These are phyloP conservation scores for Slavum lentiscoides DNA, from an alignment of 2,888 invertebrate species.

Conservation along the genomic window DNA sequence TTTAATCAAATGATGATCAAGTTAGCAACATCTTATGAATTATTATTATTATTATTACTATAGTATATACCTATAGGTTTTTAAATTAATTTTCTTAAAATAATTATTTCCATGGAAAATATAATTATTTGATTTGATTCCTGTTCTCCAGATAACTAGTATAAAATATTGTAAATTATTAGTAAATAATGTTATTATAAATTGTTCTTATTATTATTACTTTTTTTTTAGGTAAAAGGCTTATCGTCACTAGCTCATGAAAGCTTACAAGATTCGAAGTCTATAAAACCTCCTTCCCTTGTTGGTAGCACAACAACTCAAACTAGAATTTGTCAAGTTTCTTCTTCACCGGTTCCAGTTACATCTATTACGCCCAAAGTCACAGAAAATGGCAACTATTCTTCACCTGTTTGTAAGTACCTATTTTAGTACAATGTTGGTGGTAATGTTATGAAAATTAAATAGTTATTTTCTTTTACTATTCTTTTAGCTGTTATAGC, in stretches of 20 bases:
- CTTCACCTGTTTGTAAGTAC: constrained; percentile 44
- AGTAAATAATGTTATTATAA: background rate
- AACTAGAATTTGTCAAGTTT: constrained; percentile 51
- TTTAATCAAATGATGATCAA: no score
- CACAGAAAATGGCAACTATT: constrained; percentile 41
- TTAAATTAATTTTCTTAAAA: no score
- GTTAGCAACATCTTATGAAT: no score
- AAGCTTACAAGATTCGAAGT: constrained; percentile 47
- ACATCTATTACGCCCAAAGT: constrained; percentile 20
- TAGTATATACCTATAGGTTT: no score
- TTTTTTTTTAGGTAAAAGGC: constrained; percentile 41
- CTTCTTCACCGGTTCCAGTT: constrained; percentile 26
- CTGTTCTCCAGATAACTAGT: no score
- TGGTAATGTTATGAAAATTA: background rate
- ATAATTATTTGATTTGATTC: no score
- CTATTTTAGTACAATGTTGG: background rate
- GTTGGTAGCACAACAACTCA: constrained; percentile 36
- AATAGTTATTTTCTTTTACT: background rate
- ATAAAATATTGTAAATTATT: no score
- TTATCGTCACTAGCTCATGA: constrained; percentile 48
- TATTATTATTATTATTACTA: background rate
- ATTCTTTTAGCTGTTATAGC: constrained; percentile 42
- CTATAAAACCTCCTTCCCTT: constrained; percentile 47
- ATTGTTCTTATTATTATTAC: background rate
- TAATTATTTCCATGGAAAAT: no score